Evolutionary conservation across 2,888 invertebrate species (phyloP), one percentile per base, ranked within the genome.

Genomic region (Xylocampa areola): DNA sequence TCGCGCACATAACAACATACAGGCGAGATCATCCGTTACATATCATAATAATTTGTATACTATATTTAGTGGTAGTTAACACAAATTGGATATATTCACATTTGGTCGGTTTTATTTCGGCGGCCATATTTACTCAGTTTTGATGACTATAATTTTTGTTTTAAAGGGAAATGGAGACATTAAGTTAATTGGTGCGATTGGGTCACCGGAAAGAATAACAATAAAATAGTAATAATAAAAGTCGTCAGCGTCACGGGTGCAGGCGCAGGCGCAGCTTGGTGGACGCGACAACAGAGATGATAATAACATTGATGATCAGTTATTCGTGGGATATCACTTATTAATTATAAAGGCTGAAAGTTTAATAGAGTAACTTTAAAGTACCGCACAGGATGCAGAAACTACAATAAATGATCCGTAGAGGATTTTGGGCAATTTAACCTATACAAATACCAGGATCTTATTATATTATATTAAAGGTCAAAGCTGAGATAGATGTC

Each of bases 101-200:
- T 29, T 48, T 30, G 35, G 39, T 10, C 14, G 45, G 25, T 30
- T 32, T 35, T 14, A 23, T 40, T 50, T 32, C 21, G 30, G 30
- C 25, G 43, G 37, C 48, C 49, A 52, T 69, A 65, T 76, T 71
- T 63, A 68, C 62, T 68, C 57, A 41, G 39, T n/a, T 14, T 32
- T 55, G 58, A 64, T 59, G 61, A 43, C 64, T 68, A 64, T 73
- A 66, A 75, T 73, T 64, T 49, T 19, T 14, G 49, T 17, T 49
- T 52, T 44, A 39, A 44, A 36, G 54, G 67, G 69, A 75, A 67
- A 71, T 69, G 66, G 64, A 71, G 68, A 71, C 61, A 67, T 70
- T 60, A 71, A 52, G 51, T 52, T 62, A 68, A 69, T 68, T 68
- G 45, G 14, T 29, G 32, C 32, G 33, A 39, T 41, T n/a, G 41